A percentile compares a stretch with the other conserved stretches of the same genome.
phyloP scores from a whole-genome alignment of 2,113 vertebrate genomes.

The Terrapene triunguis region DNA sequence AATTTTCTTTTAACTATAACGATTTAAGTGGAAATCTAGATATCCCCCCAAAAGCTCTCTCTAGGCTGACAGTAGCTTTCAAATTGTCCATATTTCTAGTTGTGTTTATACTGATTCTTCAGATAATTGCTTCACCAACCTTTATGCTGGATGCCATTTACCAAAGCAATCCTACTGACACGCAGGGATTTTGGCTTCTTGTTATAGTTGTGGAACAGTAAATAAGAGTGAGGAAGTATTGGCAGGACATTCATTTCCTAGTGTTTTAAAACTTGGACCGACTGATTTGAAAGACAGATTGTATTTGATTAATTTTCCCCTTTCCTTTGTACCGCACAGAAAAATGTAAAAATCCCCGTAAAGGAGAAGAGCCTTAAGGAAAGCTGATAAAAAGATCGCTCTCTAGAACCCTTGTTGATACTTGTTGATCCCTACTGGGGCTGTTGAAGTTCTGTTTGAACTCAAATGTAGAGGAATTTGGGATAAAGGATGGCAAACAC shows the following conservation, averaged over 20 bases:
- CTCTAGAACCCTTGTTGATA: not conserved
- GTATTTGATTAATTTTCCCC: not conserved
- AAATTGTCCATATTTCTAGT: not conserved
- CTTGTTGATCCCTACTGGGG: not conserved
- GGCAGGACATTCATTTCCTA: conserved; percentile 27
- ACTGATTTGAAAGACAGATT: conserved; percentile 36
- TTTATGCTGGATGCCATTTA: not conserved
- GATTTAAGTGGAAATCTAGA: not conserved
- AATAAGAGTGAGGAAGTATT: conserved; percentile 38
- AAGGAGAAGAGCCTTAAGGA: not conserved
- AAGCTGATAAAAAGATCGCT: not conserved
- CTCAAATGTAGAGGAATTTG: not conserved
- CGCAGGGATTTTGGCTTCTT: conserved; percentile 41
- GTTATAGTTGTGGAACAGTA: not conserved
- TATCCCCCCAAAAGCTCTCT: not conserved
- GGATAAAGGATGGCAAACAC: not conserved
- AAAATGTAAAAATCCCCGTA: not conserved
- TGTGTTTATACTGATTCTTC: conserved; percentile 14
- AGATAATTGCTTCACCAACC: not conserved
- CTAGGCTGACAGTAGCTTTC: not conserved
- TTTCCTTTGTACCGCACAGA: not conserved
- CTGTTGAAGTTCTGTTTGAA: conserved; percentile 1
- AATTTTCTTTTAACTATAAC: not conserved
- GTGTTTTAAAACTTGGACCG: not conserved
- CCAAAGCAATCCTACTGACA: conserved; percentile 26